Evolutionary conservation across 2,113 vertebrate species (phyloP), one percentile per base, ranked within the genome.

Genomic region (Plecotus auritus): DNA sequence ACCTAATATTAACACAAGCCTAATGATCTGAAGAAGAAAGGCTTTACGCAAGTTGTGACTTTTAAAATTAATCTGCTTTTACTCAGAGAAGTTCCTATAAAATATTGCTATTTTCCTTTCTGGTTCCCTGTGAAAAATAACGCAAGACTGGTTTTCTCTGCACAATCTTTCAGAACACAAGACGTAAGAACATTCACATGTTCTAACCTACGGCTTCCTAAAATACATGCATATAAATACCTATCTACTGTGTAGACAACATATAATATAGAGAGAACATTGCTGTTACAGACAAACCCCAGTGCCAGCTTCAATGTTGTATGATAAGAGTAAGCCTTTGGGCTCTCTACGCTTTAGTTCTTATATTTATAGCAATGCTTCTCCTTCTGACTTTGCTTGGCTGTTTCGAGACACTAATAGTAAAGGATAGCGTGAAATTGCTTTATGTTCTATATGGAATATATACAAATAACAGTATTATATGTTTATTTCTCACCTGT

Each of bases 31-130:
- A 88, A 30, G 4, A 54, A 88, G 37, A 83, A 10, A 95, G 61
- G 13, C n/a, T 94, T 95, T 92, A 45, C 13, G 70, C 35, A 91
- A 89, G 54, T 26, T 89, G 14, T 49, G 9, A 94, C 45, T 92
- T 96, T 88, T 73, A 51, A 90, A 93, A 86, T 86, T 66, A 93
- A 95, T 81, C 32, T 0, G 0, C 40, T 84, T 94, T 90, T 22
- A 92, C 26, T 51, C 18, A 77, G 9, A 92, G 16, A 49, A 76
- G 1, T n/a, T 42, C 61, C 59, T 84, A 32, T 32, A 93, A 95
- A 89, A 69, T 70, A 74, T n/a, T 82, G 42, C 32, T 88, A 51
- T 83, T 94, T 95, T 86, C 22, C 26, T 89, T 89, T 91, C 78
- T 83, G 1, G 4, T 42, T 93, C 45, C 28, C 42, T 49, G 28